Base-by-base conservation (phyloP, 1,140 invertebrate species). In the Sycobia sp. region DNA sequence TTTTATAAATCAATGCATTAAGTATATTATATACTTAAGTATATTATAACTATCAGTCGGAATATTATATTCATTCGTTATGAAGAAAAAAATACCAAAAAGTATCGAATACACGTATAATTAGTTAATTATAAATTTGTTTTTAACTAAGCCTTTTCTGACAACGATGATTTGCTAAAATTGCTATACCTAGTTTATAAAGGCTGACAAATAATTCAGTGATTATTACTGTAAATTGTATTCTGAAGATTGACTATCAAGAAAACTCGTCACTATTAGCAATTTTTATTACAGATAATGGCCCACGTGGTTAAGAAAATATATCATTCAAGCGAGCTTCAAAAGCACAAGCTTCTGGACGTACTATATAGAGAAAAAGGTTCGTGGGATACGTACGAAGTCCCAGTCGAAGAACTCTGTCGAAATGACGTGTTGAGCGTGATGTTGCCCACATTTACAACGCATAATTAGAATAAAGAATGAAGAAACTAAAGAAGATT, bases 231-330 rank as follows among this genome's bases (percentile, higher is more conserved):
- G n/a, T n/a, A n/a, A n/a, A n/a, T n/a, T n/a, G n/a, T n/a, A n/a
- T n/a, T n/a, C n/a, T n/a, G n/a, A n/a, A n/a, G n/a, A n/a, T n/a
- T n/a, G n/a, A n/a, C n/a, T n/a, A n/a, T n/a, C n/a, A n/a, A n/a
- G n/a, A n/a, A n/a, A n/a, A n/a, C n/a, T n/a, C n/a, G n/a, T n/a
- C n/a, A n/a, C n/a, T n/a, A n/a, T n/a, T n/a, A n/a, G n/a, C n/a
- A n/a, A n/a, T n/a, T n/a, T n/a, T n/a, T 56, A 13, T 58, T 65
- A 47, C 27, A 65, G 63, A 55, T 13, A 55, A 60, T 47, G 63
- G 57, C 60, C 63, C 56, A 65, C 16, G 36, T 41, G 16, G 16
- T n/a, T n/a, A n/a, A n/a, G 16, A 53, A 22, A 41, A 60, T 14
- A 36, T 22, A 27, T 27, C 43, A 53, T 61, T 20, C 38, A 54